These are phyloP conservation scores for Lordiphosa mommai DNA, from an alignment of 1,140 invertebrate species.

Conservation along the genomic window DNA sequence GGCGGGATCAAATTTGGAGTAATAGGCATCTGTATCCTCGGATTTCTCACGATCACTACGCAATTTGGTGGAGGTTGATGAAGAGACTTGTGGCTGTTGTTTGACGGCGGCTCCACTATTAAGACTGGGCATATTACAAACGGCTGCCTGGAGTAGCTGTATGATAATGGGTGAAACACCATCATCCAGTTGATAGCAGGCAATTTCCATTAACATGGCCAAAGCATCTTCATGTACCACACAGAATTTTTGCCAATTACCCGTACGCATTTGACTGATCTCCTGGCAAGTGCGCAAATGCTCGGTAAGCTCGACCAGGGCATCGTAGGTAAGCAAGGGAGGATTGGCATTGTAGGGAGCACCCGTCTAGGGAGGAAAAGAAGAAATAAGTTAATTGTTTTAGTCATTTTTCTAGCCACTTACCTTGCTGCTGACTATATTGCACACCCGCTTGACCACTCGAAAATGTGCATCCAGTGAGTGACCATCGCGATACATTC, in stretches of 20 bases:
- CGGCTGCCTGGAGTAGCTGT: conserved; percentile 92
- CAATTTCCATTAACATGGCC: conserved; percentile 88
- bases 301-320: conserved; percentile 94
- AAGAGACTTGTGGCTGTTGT: conserved; percentile 26
- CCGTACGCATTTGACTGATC: conserved; percentile 92
- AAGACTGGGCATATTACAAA: conserved; percentile 85
- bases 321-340: conserved; percentile 89
- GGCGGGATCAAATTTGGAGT: conserved; percentile 85
- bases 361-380: conserved; percentile 36
- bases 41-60: conserved; percentile 85
- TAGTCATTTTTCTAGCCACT: neutral
- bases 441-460: conserved; percentile 81
- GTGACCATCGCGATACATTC: conserved; percentile 95
- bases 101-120: conserved; percentile 48
- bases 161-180: conserved; percentile 95
- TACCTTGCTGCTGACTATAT: conserved; percentile 79
- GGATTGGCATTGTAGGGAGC: conserved; percentile 78
- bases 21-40: conserved; percentile 84
- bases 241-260: conserved; percentile 98
- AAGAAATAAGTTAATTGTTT: neutral
- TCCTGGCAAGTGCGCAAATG: conserved; percentile 97
- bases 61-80: conserved; percentile 62
- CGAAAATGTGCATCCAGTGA: conserved; percentile 91
- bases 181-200: conserved; percentile 91
- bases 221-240: conserved; percentile 87